A percentile compares a stretch with the other conserved stretches of the same genome.
phyloP scores from a whole-genome alignment of 2,113 vertebrate species.

The Columba janthina region DNA sequence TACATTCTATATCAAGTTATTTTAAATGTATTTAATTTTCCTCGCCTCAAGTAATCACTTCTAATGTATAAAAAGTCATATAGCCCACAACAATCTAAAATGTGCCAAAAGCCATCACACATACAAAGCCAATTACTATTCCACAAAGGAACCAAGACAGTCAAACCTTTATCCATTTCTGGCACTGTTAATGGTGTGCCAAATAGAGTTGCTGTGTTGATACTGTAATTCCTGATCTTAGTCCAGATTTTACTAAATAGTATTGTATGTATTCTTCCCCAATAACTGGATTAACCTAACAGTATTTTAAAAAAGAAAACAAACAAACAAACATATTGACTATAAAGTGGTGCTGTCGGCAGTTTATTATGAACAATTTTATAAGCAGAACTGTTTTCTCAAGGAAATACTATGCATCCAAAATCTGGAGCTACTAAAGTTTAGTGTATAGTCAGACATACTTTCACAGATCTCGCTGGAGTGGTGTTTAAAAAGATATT shows the following conservation, averaged over 20 bases:
- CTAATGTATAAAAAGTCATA: background rate
- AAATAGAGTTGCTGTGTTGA: background rate
- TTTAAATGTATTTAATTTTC: conserved; percentile 1
- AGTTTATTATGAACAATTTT: background rate
- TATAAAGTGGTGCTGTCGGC: background rate
- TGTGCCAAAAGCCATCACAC: background rate
- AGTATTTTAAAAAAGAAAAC: background rate
- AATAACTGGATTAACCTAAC: background rate
- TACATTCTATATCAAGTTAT: background rate
- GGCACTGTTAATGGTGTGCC: background rate
- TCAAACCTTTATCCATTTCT: background rate
- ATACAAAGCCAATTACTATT: background rate
- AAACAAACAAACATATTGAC: background rate
- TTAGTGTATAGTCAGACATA: background rate
- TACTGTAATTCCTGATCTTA: background rate
- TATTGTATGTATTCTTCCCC: background rate
- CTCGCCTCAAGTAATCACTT: background rate
- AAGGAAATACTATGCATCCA: background rate
- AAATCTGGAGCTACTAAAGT: background rate
- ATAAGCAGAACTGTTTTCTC: background rate
- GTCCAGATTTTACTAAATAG: background rate
- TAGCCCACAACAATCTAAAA: background rate
- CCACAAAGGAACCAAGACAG: background rate
- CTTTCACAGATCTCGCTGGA: background rate
- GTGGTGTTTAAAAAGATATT: background rate